These are phyloP conservation scores for Phataginus tricuspis DNA, from an alignment of 2,797 vertebrate species.

Conservation along the genomic window DNA sequence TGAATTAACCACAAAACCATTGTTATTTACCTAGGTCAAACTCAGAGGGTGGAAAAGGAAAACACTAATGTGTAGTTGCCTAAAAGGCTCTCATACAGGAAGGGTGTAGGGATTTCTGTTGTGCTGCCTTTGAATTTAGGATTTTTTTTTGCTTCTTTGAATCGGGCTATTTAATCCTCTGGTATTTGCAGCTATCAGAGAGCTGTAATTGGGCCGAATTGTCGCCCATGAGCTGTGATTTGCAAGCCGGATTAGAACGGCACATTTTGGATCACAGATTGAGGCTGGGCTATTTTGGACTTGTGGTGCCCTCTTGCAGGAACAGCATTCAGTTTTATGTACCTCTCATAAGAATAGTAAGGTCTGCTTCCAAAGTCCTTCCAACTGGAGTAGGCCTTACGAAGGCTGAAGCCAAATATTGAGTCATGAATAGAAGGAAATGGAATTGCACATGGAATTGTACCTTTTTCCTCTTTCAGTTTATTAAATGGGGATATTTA, in stretches of 20 bases:
- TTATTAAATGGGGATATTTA: slow-evolving; percentile 27
- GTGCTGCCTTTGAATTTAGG: not conserved
- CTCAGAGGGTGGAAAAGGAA: not conserved
- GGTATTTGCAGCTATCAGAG: not conserved
- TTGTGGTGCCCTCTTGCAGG: not conserved
- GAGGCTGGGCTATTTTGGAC: too few species aligned
- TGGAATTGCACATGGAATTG: not conserved
- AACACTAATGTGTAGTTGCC: not conserved
- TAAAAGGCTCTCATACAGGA: not conserved
- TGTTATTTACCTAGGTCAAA: slow-evolving; percentile 25
- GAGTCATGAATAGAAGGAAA: slow-evolving; percentile 28
- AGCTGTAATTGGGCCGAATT: not conserved
- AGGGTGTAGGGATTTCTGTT: slow-evolving; percentile 10
- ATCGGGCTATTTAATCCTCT: not conserved
- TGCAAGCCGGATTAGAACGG: not conserved
- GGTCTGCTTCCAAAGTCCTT: not conserved
- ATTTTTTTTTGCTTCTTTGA: not conserved
- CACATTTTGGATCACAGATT: too few species aligned
- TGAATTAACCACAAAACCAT: slow-evolving; percentile 26
- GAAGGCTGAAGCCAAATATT: not conserved
- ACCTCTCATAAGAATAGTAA: not conserved
- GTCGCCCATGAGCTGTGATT: not conserved
- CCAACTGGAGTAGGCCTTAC: not conserved
- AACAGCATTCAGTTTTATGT: not conserved
- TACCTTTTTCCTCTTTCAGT: not conserved